Evolutionary conservation across 2,797 vertebrate genomes (phyloP).

Genomic region (Brotula barbata): DNA sequence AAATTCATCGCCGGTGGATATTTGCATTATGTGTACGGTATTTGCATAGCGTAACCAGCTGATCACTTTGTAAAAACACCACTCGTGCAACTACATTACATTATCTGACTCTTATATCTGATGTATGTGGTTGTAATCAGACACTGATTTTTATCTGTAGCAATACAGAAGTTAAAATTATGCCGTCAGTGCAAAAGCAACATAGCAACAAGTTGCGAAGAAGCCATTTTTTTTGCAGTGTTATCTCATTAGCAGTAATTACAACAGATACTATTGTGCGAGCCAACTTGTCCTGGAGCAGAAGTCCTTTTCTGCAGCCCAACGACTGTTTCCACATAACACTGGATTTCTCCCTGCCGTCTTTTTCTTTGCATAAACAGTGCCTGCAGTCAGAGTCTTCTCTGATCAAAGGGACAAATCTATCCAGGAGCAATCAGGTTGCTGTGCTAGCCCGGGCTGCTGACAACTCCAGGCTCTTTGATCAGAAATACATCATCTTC

Average conservation of each 20-base stretch:
- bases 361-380: constrained; percentile 83
- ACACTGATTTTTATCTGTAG: constrained; percentile 50
- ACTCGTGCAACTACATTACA: constrained; percentile 39
- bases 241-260: constrained; percentile 82
- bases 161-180: constrained; percentile 34
- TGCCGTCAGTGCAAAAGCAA: constrained; percentile 57
- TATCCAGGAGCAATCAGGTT: constrained; percentile 85
- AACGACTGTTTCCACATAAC: constrained; percentile 62
- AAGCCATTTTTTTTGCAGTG: constrained; percentile 55
- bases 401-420: constrained; percentile 87
- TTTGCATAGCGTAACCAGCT: constrained; percentile 58
- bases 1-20: constrained; percentile 56
- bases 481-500: constrained; percentile 88
- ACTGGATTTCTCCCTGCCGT: constrained; percentile 58
- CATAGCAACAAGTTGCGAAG: constrained; percentile 67
- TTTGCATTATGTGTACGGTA: constrained; percentile 58
- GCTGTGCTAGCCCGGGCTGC: constrained; percentile 78
- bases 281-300: constrained; percentile 68
- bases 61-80: constrained; percentile 61
- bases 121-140: constrained; percentile 56
- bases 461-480: constrained; percentile 87
- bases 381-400: constrained; percentile 76
- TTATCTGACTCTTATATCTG: constrained; percentile 53
- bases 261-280: constrained; percentile 74
- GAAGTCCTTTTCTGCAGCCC: constrained; percentile 60